Percentiles rank a stretch among this genome's conserved stretches.
Evolutionary conservation across 2,113 vertebrate species (phyloP).

Genomic region (Scartelaos histophorus): DNA sequence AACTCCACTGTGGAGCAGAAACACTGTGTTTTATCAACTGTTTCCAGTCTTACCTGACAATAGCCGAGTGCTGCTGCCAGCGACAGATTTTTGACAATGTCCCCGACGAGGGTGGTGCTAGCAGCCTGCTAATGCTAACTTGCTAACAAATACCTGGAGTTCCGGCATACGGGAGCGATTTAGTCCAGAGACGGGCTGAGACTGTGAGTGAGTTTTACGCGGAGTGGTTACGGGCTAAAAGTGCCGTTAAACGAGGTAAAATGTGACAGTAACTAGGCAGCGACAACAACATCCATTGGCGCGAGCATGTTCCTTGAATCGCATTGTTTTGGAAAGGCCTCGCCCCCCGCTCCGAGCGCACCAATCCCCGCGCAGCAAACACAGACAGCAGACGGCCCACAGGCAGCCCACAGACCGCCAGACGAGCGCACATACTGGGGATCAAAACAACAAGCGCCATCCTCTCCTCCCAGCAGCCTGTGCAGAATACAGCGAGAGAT

Average conservation of each 20-base stretch:
- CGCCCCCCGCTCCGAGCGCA: constrained; percentile 41
- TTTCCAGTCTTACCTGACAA: constrained; percentile 6
- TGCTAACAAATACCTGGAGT: constrained; percentile 37
- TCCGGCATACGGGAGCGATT: constrained; percentile 24
- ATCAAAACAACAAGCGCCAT: constrained; percentile 57
- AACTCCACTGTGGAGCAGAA: neutral
- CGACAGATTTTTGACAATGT: constrained; percentile 30
- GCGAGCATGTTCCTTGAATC: constrained; percentile 70
- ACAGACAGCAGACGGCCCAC: constrained; percentile 46
- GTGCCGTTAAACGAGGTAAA: neutral
- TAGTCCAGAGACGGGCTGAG: neutral
- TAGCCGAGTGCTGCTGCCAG: constrained; percentile 9
- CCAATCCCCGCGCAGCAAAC: constrained; percentile 47
- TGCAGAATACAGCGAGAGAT: neutral
- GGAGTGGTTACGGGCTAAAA: neutral
- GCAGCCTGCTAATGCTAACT: constrained; percentile 59
- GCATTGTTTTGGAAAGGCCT: constrained; percentile 69
- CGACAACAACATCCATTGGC: constrained; percentile 71
- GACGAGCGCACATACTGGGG: constrained; percentile 36
- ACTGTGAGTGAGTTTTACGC: neutral
- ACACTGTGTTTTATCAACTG: too few relatives aligned
- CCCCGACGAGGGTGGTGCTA: constrained; percentile 22
- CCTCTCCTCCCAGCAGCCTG: constrained; percentile 8
- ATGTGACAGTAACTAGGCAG: constrained; percentile 8
- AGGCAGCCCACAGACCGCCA: constrained; percentile 11